Evolutionary conservation across 2,888 invertebrate genomes (phyloP).

Genomic region (Gortyna flavago): DNA sequence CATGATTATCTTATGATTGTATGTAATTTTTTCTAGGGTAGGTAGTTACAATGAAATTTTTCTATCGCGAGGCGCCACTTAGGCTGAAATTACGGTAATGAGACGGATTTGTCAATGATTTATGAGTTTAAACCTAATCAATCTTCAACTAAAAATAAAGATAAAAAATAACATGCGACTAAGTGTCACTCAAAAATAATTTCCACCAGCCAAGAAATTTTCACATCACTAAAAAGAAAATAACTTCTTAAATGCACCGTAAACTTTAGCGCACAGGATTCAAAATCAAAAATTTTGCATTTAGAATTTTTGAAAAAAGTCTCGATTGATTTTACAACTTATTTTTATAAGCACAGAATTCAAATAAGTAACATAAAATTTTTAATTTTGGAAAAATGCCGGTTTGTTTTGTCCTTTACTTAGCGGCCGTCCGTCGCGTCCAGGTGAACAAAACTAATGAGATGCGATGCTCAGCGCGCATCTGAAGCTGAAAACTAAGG

Average conservation of each 20-base stretch:
- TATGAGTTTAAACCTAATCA: conserved; percentile 43
- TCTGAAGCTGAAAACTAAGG: conserved; percentile 76
- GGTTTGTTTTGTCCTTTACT: conserved; percentile 47
- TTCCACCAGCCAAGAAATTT: conserved; percentile 50
- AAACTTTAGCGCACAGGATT: conserved; percentile 16
- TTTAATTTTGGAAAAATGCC: conserved; percentile 32
- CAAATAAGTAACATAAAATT: conserved; percentile 22
- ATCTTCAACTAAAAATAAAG: conserved; percentile 29
- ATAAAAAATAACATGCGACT: conserved; percentile 21
- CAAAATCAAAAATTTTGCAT: background rate
- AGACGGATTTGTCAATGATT: conserved; percentile 52
- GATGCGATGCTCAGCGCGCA: conserved; percentile 64
- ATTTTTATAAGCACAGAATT: conserved; percentile 32
- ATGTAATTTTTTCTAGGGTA: conserved; percentile 19
- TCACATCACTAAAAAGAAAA: conserved; percentile 51
- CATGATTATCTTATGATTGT: conserved; percentile 24
- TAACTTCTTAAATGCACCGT: conserved; percentile 28
- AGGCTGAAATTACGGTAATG: conserved; percentile 44
- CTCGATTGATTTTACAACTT: conserved; percentile 39
- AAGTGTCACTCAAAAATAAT: conserved; percentile 56
- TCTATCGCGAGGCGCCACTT: conserved; percentile 21
- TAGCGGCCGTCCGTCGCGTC: conserved; percentile 69
- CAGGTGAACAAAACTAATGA: conserved; percentile 74
- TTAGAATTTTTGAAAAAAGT: conserved; percentile 14
- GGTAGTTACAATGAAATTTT: conserved; percentile 20